Base-by-base conservation (phyloP, 2,888 invertebrate species). In the Nowickia ferox region DNA sequence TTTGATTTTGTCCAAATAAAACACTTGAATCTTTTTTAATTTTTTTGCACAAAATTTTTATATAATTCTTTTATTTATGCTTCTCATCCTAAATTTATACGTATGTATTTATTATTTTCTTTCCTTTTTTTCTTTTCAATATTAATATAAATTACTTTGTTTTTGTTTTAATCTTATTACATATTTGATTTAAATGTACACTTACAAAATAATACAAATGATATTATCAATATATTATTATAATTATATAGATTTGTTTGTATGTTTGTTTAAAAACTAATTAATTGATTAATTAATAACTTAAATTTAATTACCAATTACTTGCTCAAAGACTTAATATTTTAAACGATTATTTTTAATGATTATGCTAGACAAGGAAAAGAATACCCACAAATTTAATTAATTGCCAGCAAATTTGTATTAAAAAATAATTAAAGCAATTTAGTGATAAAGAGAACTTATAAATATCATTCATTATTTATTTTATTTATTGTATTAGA, bases 41-140 rank as follows among this genome's bases (percentile, higher is more conserved):
- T 84, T 84, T 84, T 84, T 87, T 78, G 83, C 86, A 86, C 80
- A 83, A 82, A n/a, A 74, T 87, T 85, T 63, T 72, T 44, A 61
- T 76, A 76, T 55, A 76, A 68, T 77, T 65, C 19, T 86, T 66
- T 79, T 69, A 40, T 77, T 84, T 80, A 80, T 77, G 19, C 79
- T 68, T 72, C 72, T 69, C 44, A 63, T 82, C 53, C 57, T 87
- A 71, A 63, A 65, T 76, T 84, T 55, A 66, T 78, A 71, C 66
- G 48, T 83, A 15, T 66, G 48, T 83, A 15, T 66, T 78, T 6
- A 57, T 81, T 63, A 48, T 55, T 77, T 74, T 72, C 30, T 30
- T 30, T 30, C 30, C 30, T 61, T 22, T 46, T 51, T 40, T 75
- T 78, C 9, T 82, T 15, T 71, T 61, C 71, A 77, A 75, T 85